phyloP scores from a whole-genome alignment of 2,888 invertebrate species.

The Caradrina kadenii region DNA sequence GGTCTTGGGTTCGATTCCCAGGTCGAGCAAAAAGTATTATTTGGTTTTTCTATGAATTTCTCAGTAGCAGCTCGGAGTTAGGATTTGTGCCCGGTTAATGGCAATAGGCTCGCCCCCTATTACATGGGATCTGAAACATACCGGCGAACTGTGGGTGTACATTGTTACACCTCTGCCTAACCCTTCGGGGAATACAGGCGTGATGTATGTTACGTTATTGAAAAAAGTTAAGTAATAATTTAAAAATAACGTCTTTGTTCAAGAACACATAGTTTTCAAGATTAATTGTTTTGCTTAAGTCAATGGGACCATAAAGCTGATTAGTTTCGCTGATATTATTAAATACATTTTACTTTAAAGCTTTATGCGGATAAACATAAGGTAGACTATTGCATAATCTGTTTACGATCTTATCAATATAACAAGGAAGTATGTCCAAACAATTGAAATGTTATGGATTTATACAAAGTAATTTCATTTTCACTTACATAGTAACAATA shows the following conservation, averaged over 20 bases:
- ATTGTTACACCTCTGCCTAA: too few relatives aligned
- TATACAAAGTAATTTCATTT: slow-evolving; percentile 31
- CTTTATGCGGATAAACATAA: neutral
- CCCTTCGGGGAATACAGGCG: too few relatives aligned
- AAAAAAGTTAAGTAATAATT: neutral
- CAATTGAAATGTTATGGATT: slow-evolving; percentile 37
- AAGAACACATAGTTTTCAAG: slow-evolving; percentile 22
- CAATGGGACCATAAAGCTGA: slow-evolving; percentile 61
- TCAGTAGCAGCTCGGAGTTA: too few relatives aligned
- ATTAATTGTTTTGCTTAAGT: slow-evolving; percentile 58
- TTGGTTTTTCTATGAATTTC: too few relatives aligned
- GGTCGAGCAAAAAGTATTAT: too few relatives aligned
- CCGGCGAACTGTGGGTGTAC: too few relatives aligned
- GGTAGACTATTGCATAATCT: slow-evolving; percentile 9
- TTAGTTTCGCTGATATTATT: slow-evolving; percentile 61
- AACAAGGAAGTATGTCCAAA: slow-evolving; percentile 26
- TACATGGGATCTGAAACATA: too few relatives aligned
- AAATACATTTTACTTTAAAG: slow-evolving; percentile 9
- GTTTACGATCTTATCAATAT: slow-evolving; percentile 26
- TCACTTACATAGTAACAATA: slow-evolving; percentile 6
- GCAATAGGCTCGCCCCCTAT: too few relatives aligned
- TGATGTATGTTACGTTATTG: too few relatives aligned
- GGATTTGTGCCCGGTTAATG: too few relatives aligned
- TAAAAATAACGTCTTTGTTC: slow-evolving; percentile 10
- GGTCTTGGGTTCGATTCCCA: too few relatives aligned